Percentiles rank a stretch among this genome's conserved stretches.
Conservation (phyloP, 1,140 invertebrate species). For the Neuroterus valhalla region DNA sequence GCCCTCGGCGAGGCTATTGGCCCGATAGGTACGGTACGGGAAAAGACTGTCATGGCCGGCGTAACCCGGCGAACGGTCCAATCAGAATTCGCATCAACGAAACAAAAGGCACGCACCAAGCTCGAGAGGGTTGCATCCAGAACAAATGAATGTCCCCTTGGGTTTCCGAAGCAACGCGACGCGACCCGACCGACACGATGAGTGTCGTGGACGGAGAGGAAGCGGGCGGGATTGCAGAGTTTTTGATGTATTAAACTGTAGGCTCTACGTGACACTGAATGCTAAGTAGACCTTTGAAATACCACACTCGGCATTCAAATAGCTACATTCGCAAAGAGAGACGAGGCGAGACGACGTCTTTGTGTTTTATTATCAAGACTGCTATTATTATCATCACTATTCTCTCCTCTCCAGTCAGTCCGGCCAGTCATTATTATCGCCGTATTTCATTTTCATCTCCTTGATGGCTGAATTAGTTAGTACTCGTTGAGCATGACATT, state of each 20-base stretch:
- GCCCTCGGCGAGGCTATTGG: conserved; percentile 74
- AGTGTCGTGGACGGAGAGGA: too few species aligned
- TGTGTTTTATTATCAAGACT: conserved; percentile 11
- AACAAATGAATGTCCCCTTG: conserved; percentile 69
- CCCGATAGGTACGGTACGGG: conserved; percentile 67
- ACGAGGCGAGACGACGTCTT: too few species aligned
- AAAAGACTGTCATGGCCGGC: conserved; percentile 73
- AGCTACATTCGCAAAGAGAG: conserved; percentile 21
- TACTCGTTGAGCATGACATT: conserved; percentile 45
- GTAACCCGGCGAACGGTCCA: conserved; percentile 68
- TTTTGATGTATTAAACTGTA: conserved; percentile 75
- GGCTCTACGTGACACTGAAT: conserved; percentile 75
- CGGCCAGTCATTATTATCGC: conserved; percentile 36
- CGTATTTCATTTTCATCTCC: conserved; percentile 33
- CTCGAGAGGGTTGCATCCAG: conserved; percentile 63
- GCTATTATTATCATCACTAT: conserved; percentile 42
- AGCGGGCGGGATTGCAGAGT: conserved; percentile 58
- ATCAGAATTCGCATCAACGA: conserved; percentile 65
- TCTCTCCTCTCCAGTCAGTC: conserved; percentile 29
- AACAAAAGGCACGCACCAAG: conserved; percentile 69
- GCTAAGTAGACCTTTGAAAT: conserved; percentile 73
- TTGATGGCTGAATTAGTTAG: conserved; percentile 54
- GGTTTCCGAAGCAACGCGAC: too few species aligned
- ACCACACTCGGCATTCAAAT: conserved; percentile 57
- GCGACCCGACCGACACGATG: too few species aligned